Evolutionary conservation across 2,113 vertebrate genomes (phyloP).

Genomic region (Cinclus cinclus): DNA sequence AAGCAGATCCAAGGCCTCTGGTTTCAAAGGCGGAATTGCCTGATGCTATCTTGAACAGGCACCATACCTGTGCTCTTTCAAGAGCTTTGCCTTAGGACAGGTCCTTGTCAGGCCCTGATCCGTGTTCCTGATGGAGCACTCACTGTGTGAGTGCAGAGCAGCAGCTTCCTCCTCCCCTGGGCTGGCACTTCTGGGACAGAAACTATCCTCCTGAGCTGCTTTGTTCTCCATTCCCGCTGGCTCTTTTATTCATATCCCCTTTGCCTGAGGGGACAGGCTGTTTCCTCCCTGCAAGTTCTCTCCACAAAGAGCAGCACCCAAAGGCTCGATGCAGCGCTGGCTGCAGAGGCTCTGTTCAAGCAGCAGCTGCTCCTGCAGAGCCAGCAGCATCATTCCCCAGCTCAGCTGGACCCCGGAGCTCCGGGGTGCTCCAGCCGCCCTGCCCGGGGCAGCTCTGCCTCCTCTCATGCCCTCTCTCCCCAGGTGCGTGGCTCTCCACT

Average conservation of each 20-base stretch:
- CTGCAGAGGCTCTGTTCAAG: neutral
- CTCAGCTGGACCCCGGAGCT: rapidly evolving
- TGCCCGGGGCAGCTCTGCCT: rapidly evolving
- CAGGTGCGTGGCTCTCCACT: slow-evolving; percentile 89
- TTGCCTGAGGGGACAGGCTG: neutral
- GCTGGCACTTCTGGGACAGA: neutral
- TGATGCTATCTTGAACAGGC: neutral
- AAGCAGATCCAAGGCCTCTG: neutral
- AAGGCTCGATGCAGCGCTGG: neutral
- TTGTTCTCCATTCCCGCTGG: neutral
- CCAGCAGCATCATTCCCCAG: neutral
- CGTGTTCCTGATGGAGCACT: neutral
- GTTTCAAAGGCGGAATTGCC: neutral
- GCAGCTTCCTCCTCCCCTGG: neutral
- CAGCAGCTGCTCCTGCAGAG: neutral
- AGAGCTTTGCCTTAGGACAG: neutral
- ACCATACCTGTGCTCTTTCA: neutral
- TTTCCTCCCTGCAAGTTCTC: neutral
- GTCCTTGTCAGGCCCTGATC: neutral
- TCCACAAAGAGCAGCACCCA: neutral
- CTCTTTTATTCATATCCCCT: neutral
- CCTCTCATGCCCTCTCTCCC: neutral
- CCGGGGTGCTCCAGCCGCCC: rapidly evolving
- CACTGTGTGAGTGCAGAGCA: neutral
- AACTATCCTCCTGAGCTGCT: neutral